Evolutionary conservation across 2,888 invertebrate species (phyloP), one percentile per base, ranked within the genome.

Genomic region (Cephus runcator): DNA sequence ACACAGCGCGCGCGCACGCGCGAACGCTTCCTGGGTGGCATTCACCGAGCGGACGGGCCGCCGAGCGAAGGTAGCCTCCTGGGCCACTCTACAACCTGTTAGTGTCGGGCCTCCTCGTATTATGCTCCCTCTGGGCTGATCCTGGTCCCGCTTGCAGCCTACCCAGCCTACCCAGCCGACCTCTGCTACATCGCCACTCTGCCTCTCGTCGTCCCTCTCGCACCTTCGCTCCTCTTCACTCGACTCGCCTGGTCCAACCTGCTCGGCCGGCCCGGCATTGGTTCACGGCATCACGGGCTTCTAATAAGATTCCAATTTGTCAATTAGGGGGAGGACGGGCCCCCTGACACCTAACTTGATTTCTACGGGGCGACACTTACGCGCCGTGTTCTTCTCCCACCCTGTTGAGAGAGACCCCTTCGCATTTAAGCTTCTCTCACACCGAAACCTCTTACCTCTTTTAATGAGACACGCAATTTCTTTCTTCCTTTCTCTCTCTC

Each of bases 241-340:
- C 73, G 73, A 69, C 73, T 76, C 81, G 81, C 81, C 79, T 80
- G 78, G 75, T 79, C 77, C 82, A 79, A 76, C 78, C 76, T 77
- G 75, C 80, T 79, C 77, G 78, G 71, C 34, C 77, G 77, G 40
- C 77, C 79, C 92, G 92, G 92, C 85, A 83, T 81, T 68, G 78
- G 76, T 34, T n/a, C 73, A 35, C 34, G 34, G 34, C 73, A 35
- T 73, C 78, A 76, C 93, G 93, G 86, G 87, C 87, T 89, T 89
- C 90, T 94, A 94, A 94, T 94, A 94, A 94, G 94, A 94, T 93
- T 94, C 94, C 94, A 94, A 94, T 94, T 94, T 94, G 94, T 94
- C 94, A 94, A 94, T 94, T 94, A 94, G 93, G 93, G 93, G 93
- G 93, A 89, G 88, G 88, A 88, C 86, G 88, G 88, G 87, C 84